A percentile compares a stretch with the other conserved stretches of the same genome.
Evolutionary conservation across 2,888 invertebrate genomes (phyloP).

Genomic region (Beris chalybata): DNA sequence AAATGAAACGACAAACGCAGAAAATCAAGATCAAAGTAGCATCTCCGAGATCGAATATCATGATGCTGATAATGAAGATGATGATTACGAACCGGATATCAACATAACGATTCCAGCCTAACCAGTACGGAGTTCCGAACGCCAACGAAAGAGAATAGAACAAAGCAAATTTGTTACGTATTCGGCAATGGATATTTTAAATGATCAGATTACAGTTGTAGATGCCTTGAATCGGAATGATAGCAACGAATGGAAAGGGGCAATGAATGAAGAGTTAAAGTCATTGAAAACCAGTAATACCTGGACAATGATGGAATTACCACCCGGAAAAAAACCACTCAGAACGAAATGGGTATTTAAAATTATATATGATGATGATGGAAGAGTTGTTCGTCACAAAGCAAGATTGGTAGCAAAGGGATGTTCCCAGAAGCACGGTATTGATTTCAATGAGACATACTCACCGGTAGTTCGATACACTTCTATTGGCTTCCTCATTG

Average conservation of each 20-base stretch:
- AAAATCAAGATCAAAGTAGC: conserved; percentile 3
- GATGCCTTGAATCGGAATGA: conserved; percentile 1
- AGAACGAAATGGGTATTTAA: neutral
- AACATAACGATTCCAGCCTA: conserved; percentile 2
- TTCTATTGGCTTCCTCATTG: no score
- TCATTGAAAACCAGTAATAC: neutral
- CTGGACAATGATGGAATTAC: neutral
- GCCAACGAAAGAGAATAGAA: neutral
- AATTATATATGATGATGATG: no score
- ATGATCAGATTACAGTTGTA: conserved; percentile 2
- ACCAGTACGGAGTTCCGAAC: conserved; percentile 7
- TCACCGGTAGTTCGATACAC: no score
- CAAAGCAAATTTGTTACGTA: neutral
- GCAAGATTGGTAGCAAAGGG: no score
- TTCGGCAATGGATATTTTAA: conserved; percentile 8
- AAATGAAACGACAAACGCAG: neutral
- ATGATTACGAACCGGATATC: neutral
- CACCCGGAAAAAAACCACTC: neutral
- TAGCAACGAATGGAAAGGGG: conserved; percentile 2
- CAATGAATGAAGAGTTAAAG: neutral
- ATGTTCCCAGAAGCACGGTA: no score
- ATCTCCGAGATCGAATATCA: no score
- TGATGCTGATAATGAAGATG: neutral
- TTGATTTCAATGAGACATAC: no score
- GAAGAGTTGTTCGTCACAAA: no score